phyloP scores from a whole-genome alignment of 2,113 vertebrate genomes.

The Illadopsis cleaveri region DNA sequence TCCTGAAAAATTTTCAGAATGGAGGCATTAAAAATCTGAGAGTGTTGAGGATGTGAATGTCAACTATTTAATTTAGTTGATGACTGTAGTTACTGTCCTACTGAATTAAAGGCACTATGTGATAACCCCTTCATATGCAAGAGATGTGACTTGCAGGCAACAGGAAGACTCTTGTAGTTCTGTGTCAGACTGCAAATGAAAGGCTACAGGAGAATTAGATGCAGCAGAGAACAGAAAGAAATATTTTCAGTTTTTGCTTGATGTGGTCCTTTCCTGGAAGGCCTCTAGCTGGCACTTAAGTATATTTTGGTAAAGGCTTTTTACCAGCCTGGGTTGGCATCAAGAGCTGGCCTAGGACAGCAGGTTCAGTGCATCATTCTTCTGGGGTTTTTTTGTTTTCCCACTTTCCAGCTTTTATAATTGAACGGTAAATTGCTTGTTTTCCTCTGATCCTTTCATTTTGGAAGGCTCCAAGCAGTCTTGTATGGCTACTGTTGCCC shows the following conservation, averaged over 20 bases:
- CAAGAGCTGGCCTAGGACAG: background rate
- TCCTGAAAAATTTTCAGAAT: background rate
- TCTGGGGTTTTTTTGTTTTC: background rate
- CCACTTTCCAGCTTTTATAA: background rate
- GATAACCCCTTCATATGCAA: background rate
- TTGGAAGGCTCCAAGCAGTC: background rate
- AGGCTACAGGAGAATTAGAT: background rate
- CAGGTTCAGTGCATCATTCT: background rate
- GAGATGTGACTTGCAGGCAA: background rate
- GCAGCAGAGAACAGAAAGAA: background rate
- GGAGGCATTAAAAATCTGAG: background rate
- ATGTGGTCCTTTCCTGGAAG: background rate
- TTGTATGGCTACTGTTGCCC: background rate
- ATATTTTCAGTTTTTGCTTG: background rate
- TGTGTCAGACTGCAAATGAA: background rate
- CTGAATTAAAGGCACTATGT: background rate
- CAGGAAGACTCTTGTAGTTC: background rate
- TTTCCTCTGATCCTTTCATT: background rate
- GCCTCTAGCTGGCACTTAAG: background rate
- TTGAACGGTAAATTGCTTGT: background rate
- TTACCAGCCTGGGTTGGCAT: background rate
- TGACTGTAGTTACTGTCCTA: background rate
- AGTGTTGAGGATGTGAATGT: background rate
- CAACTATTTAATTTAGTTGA: background rate
- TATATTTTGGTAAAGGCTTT: background rate